Evolutionary conservation across 1,140 invertebrate species (phyloP).

Genomic region (Helicoverpa zea): DNA sequence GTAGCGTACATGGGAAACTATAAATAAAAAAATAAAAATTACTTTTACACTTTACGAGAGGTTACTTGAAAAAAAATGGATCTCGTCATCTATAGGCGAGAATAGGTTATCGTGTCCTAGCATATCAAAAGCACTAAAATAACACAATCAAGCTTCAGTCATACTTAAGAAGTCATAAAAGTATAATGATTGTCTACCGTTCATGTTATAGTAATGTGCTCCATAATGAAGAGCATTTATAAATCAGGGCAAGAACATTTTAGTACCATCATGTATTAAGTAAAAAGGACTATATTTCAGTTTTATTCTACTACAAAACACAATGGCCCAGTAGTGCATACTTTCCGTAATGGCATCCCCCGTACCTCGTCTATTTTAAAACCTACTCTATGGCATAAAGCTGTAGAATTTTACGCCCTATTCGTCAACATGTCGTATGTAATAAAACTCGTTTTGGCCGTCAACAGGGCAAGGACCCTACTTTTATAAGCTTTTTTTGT

Average conservation of each 20-base stretch:
- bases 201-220: too few relatives aligned
- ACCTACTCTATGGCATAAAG: conserved; percentile 58
- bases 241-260: background rate
- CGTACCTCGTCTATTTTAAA: conserved; percentile 40
- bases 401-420: conserved; percentile 63
- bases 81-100: too few relatives aligned
- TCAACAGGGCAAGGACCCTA: conserved; percentile 74
- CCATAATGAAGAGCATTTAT: background rate
- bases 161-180: too few relatives aligned
- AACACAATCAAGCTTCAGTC: too few relatives aligned
- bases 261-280: conserved; percentile 5
- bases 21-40: too few relatives aligned
- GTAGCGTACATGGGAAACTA: too few relatives aligned
- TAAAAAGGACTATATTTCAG: background rate
- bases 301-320: conserved; percentile 23
- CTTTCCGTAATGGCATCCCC: background rate
- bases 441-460: conserved; percentile 77
- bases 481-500: conserved; percentile 71
- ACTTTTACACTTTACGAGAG: too few relatives aligned
- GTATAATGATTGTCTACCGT: too few relatives aligned
- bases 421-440: conserved; percentile 75
- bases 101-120: too few relatives aligned
- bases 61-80: too few relatives aligned
- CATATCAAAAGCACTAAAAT: too few relatives aligned
- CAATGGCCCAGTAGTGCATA: conserved; percentile 16